Percentiles rank a stretch among this genome's conserved stretches.
phyloP scores from a whole-genome alignment of 2,888 invertebrate species.

The Aromia moschata region DNA sequence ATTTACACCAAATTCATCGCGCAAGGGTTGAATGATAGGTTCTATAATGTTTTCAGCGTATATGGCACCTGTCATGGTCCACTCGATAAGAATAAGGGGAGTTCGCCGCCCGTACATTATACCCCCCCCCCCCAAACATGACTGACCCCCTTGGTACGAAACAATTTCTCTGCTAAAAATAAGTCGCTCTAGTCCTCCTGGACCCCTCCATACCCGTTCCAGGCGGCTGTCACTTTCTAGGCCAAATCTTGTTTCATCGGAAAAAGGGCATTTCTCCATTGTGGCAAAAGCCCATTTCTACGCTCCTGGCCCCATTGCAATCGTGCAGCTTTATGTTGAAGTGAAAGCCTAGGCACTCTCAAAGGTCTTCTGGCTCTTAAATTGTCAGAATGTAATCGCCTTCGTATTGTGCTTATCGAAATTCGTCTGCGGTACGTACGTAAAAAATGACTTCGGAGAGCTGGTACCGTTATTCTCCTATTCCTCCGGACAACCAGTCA shows the following conservation, averaged over 20 bases:
- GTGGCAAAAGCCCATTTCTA: conserved; percentile 12
- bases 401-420: conserved; percentile 6
- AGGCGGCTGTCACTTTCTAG: conserved; percentile 27
- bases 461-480: too few relatives aligned
- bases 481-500: too few relatives aligned
- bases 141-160: conserved; percentile 15
- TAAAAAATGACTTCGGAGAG: conserved; percentile 7
- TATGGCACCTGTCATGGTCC: conserved; percentile 1
- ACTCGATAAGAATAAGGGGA: conserved; percentile 5
- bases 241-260: conserved; percentile 24
- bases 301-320: conserved; percentile 1
- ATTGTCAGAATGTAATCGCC: conserved; percentile 12
- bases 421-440: conserved; percentile 1
- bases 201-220: conserved; percentile 29
- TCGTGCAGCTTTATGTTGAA: not conserved
- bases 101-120: not conserved
- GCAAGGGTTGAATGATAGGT: conserved; percentile 7
- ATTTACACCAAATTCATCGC: conserved; percentile 19
- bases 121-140: conserved; percentile 7
- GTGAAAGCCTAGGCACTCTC: not conserved
- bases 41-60: conserved; percentile 1
- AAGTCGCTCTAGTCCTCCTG: conserved; percentile 29
- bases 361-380: conserved; percentile 4
- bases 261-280: conserved; percentile 10
- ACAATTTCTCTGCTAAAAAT: conserved; percentile 27